These are phyloP conservation scores for Phlogophora meticulosa DNA, from an alignment of 2,888 invertebrate species.

Conservation along the genomic window DNA sequence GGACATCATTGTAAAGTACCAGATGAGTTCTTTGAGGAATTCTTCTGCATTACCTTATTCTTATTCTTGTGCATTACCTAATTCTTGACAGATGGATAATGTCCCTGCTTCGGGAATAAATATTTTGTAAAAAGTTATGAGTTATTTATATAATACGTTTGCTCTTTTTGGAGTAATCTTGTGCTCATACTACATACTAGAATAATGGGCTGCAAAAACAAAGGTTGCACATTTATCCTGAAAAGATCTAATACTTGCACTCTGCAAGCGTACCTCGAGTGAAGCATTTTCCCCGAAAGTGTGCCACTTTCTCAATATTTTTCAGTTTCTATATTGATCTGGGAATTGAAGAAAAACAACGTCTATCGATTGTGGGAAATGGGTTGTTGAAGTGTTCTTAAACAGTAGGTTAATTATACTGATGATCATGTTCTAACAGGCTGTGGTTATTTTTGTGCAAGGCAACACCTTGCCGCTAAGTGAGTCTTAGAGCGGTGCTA, in stretches of 20 bases:
- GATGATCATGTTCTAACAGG: constrained; percentile 16
- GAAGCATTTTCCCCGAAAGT: constrained; percentile 32
- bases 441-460: constrained; percentile 14
- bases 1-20: no score
- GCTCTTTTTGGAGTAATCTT: no score
- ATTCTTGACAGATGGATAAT: no score
- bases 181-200: no score
- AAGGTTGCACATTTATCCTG: background rate
- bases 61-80: no score
- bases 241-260: background rate
- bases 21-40: no score
- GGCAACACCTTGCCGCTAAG: constrained; percentile 15
- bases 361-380: constrained; percentile 44
- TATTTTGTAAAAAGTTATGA: no score
- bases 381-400: constrained; percentile 20
- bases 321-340: constrained; percentile 36
- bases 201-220: no score
- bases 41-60: no score
- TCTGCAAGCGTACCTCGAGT: background rate
- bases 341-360: constrained; percentile 26
- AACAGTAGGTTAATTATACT: constrained; percentile 16
- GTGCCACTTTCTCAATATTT: constrained; percentile 48
- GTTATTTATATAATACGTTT: no score
- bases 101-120: no score
- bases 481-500: constrained; percentile 23